Percentiles rank a stretch among this genome's conserved stretches.
Conservation (phyloP, 2,797 vertebrate species). For the Valencia hispanica region DNA sequence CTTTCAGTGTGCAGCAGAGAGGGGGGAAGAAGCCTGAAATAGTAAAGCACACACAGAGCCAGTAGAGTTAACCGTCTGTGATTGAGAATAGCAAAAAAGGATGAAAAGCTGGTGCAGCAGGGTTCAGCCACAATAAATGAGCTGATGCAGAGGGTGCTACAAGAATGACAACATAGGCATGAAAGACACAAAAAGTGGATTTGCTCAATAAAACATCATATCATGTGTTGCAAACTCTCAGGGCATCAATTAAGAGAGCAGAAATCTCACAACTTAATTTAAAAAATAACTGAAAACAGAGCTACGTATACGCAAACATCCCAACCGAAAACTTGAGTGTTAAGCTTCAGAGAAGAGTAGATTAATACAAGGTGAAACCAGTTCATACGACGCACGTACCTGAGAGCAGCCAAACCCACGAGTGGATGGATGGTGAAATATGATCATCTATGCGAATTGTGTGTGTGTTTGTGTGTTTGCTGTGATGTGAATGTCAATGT, state of each 20-base stretch:
- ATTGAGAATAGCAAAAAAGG: conserved; percentile 12
- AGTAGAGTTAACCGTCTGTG: conserved; percentile 25
- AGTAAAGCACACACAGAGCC: conserved; percentile 16
- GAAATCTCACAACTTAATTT: conserved; percentile 45
- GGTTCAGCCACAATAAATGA: conserved; percentile 35
- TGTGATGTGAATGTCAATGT: conserved; percentile 59
- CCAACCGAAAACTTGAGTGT: conserved; percentile 46
- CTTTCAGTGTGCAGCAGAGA: conserved; percentile 7
- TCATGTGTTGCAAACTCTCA: conserved; percentile 16
- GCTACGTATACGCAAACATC: conserved; percentile 19
- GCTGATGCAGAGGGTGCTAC: conserved; percentile 39
- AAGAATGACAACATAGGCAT: conserved; percentile 49
- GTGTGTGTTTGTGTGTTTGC: conserved; percentile 23
- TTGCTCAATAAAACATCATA: conserved; percentile 35
- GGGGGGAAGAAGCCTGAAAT: conserved; percentile 46
- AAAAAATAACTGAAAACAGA: conserved; percentile 51
- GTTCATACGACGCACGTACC: conserved; percentile 46
- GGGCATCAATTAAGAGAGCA: conserved; percentile 7
- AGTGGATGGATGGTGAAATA: conserved; percentile 28
- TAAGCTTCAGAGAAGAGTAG: conserved; percentile 24
- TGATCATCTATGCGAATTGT: conserved; percentile 35
- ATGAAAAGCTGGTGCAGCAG: background rate
- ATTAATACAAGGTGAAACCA: conserved; percentile 32
- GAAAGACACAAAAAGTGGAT: conserved; percentile 49
- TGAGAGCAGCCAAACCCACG: conserved; percentile 36